These are phyloP conservation scores for Ophioninae sp. DNA, from an alignment of 2,888 invertebrate species.

Conservation along the genomic window DNA sequence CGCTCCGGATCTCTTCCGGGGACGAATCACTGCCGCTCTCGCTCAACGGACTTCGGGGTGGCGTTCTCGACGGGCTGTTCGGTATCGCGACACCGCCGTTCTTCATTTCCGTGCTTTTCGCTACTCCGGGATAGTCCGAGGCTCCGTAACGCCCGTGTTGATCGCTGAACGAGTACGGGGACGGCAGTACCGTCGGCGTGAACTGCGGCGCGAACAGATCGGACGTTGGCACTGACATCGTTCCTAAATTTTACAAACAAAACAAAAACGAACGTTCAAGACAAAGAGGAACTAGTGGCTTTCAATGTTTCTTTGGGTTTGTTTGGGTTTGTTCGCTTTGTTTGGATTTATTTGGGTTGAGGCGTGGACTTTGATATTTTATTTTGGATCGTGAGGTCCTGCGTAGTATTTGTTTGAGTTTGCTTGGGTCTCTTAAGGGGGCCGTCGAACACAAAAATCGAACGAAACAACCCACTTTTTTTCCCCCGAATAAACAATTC, in stretches of 20 bases:
- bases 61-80: conserved; percentile 71
- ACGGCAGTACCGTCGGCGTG: conserved; percentile 72
- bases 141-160: conserved; percentile 72
- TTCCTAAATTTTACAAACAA: conserved; percentile 69
- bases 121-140: conserved; percentile 71
- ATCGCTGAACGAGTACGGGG: conserved; percentile 73
- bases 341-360: not conserved
- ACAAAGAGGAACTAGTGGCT: not conserved
- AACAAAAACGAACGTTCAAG: conserved; percentile 9
- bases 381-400: too few relatives aligned
- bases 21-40: conserved; percentile 77
- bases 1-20: conserved; percentile 77
- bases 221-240: conserved; percentile 73
- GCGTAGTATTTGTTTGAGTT: too few relatives aligned
- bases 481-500: too few relatives aligned
- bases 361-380: too few relatives aligned
- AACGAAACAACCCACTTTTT: too few relatives aligned
- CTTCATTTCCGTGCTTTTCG: conserved; percentile 63
- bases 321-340: not conserved
- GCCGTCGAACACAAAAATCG: too few relatives aligned
- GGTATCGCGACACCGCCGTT: conserved; percentile 61
- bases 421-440: too few relatives aligned
- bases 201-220: conserved; percentile 76
- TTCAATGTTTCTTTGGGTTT: too few relatives aligned
- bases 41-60: conserved; percentile 74